phyloP scores from a whole-genome alignment of 2,797 vertebrate species.

The Apodemus agrarius region DNA sequence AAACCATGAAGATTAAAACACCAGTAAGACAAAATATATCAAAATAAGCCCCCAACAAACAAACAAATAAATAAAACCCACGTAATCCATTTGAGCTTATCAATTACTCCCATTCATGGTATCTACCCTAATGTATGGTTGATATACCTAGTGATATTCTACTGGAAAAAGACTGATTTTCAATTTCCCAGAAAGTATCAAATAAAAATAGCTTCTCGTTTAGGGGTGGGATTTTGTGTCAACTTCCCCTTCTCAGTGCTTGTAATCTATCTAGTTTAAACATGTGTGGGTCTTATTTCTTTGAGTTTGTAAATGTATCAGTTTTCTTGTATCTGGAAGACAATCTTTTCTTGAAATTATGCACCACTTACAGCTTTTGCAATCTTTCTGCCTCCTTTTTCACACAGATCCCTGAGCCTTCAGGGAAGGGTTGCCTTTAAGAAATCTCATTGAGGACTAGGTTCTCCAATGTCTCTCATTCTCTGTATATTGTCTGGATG shows the following conservation, averaged over 20 bases:
- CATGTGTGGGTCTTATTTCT: background rate
- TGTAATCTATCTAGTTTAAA: background rate
- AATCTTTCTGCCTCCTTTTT: background rate
- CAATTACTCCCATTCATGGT: background rate
- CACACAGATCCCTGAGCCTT: background rate
- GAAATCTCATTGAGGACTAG: background rate
- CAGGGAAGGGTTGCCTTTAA: background rate
- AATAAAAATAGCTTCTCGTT: background rate
- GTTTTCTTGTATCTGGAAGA: background rate
- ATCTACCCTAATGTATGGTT: background rate
- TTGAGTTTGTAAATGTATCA: background rate
- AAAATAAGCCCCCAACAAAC: background rate
- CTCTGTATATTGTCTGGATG: background rate
- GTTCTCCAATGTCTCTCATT: background rate
- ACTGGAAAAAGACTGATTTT: background rate
- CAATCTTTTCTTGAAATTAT: background rate
- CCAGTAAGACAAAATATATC: background rate
- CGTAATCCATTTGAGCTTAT: background rate
- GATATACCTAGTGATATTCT: background rate
- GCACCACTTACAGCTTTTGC: background rate
- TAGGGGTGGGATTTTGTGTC: background rate
- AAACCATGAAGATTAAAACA: background rate
- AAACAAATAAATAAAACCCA: background rate
- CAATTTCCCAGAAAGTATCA: background rate
- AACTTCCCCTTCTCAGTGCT: background rate